Conservation (phyloP, 2,888 invertebrate genomes). For the Pimpla rufipes region DNA sequence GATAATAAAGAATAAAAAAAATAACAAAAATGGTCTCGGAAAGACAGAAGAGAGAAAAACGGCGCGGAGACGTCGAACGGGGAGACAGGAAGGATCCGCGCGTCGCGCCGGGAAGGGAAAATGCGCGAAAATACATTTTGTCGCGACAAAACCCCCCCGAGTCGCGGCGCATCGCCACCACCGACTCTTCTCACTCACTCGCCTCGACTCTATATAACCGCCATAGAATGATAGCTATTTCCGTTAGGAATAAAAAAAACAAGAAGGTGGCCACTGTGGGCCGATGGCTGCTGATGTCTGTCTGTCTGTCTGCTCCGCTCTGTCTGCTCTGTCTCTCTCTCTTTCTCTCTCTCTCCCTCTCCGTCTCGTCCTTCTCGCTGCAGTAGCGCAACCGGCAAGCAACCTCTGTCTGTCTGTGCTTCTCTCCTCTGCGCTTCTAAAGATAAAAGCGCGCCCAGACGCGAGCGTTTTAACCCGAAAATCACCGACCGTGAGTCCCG, state of each 20-base stretch:
- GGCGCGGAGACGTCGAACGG: slow-evolving; percentile 57
- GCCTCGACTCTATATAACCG: slow-evolving; percentile 30
- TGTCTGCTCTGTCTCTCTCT: slow-evolving; percentile 4
- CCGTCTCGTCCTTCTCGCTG: not conserved
- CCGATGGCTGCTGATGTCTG: slow-evolving; percentile 12
- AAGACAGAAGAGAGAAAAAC: slow-evolving; percentile 40
- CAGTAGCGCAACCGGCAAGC: slow-evolving; percentile 20
- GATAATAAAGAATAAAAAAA: slow-evolving; percentile 9
- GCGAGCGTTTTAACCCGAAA: slow-evolving; percentile 69
- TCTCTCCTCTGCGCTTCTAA: slow-evolving; percentile 77
- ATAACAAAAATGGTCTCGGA: slow-evolving; percentile 20
- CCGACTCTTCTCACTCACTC: slow-evolving; percentile 25
- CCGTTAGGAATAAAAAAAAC: slow-evolving; percentile 78
- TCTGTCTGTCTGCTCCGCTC: not conserved
- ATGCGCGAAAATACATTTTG: slow-evolving; percentile 70
- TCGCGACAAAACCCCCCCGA: slow-evolving; percentile 65
- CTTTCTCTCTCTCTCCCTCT: slow-evolving; percentile 6
- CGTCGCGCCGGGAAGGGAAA: slow-evolving; percentile 37
- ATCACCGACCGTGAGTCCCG: slow-evolving; percentile 72
- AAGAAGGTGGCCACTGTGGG: slow-evolving; percentile 68
- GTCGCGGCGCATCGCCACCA: slow-evolving; percentile 57
- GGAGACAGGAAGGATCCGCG: slow-evolving; percentile 37
- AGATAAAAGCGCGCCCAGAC: slow-evolving; percentile 80
- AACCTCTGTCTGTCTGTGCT: slow-evolving; percentile 65
- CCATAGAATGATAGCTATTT: slow-evolving; percentile 84